Evolutionary conservation across 2,113 vertebrate species (phyloP), one percentile per base, ranked within the genome.

Genomic region (Dipodomys stephensi): DNA sequence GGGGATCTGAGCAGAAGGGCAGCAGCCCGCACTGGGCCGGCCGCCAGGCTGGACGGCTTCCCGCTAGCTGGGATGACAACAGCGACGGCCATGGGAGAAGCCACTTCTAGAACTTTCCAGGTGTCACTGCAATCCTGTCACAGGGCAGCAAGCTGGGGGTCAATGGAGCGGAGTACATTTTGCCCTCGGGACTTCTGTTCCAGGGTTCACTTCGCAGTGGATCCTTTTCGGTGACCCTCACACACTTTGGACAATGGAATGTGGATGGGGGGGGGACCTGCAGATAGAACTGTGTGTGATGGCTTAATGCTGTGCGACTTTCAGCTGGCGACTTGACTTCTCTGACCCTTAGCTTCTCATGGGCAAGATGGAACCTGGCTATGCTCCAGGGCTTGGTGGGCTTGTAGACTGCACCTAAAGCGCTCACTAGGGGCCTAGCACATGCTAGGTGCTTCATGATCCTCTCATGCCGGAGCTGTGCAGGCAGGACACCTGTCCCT

Each of bases 321-420:
- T 49, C 15, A 77, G 27, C 35, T 6, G 11, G 71, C 76, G 28
- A 11, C 35, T 89, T 62, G n/a, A 25, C 65, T 60, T 83, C 74
- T 86, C 82, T 39, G 68, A 81, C n/a, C 10, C 67, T 30, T 30
- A 16, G 35, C 49, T 64, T 74, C 69, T 72, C 25, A 15, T 53
- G 81, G 88, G 1, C 32, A 67, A 67, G 39, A 69, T 27, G 62
- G 84, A 83, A 30, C 16, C 12, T 27, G 67, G 65, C 53, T n/a
- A 12, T 9, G 68, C 32, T 32, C 44, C 44, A 67, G 82, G 65
- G 13, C 19, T 60, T 60, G 1, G 28, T 27, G 62, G 35, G 8
- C 73, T n/a, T 30, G 5, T 16, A 10, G 18, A 32, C 0, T 2
- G 27, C 9, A 35, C 46, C 11, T 1, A 18, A 2, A 44, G 49